Conservation (phyloP, 2,888 invertebrate genomes). For the Esperia sulphurella region DNA sequence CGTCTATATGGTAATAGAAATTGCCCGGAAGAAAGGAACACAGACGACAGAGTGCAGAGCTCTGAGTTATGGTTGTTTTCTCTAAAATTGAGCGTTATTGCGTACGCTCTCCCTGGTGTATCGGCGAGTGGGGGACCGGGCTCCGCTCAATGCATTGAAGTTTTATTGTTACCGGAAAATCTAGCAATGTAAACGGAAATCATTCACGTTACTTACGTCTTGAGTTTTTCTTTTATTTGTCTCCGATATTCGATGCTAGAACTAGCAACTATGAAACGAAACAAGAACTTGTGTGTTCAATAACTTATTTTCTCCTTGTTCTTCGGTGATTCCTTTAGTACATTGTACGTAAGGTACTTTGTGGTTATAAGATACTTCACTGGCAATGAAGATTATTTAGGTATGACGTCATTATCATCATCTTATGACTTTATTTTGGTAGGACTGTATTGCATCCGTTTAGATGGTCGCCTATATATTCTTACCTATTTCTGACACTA, state of each 20-base stretch:
- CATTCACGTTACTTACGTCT: constrained; percentile 44
- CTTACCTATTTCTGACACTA: too few species aligned
- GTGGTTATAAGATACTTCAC: too few species aligned
- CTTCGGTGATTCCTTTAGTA: too few species aligned
- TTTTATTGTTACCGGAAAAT: constrained; percentile 57
- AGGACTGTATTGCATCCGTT: too few species aligned
- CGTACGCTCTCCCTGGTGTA: constrained; percentile 53
- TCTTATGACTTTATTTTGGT: too few species aligned
- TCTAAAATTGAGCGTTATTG: constrained; percentile 74
- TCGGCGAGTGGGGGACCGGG: constrained; percentile 33
- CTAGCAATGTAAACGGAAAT: constrained; percentile 53
- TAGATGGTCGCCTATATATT: too few species aligned
- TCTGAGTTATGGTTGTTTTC: constrained; percentile 76
- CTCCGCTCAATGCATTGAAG: constrained; percentile 28
- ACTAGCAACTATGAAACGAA: neutral
- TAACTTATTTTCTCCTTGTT: neutral
- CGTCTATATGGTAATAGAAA: constrained; percentile 80
- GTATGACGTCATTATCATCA: too few species aligned
- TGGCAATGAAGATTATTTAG: too few species aligned
- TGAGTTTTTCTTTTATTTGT: constrained; percentile 33
- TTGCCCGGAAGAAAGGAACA: constrained; percentile 77
- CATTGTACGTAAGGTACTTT: too few species aligned
- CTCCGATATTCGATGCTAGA: constrained; percentile 7
- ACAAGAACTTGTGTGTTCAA: neutral
- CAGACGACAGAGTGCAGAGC: constrained; percentile 70